phyloP scores from a whole-genome alignment of 2,888 invertebrate genomes.

The Camptogramma bilineatum region DNA sequence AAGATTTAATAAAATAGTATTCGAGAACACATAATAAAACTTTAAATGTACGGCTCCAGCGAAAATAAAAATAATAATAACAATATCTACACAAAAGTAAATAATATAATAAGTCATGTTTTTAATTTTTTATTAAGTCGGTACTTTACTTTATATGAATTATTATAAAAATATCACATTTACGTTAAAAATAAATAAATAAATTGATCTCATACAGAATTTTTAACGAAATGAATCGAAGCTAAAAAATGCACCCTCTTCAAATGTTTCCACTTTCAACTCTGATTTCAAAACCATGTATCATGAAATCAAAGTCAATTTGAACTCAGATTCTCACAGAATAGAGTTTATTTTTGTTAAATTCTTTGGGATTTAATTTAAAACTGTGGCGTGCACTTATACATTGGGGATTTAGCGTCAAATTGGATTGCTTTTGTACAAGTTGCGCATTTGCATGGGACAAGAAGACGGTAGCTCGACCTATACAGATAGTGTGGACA shows the following conservation, averaged over 20 bases:
- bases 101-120: too few species aligned
- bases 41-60: too few species aligned
- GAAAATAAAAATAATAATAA: too few species aligned
- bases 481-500: constrained; percentile 20
- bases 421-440: constrained; percentile 78
- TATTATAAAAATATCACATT: too few species aligned
- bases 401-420: constrained; percentile 71
- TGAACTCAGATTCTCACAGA: constrained; percentile 40
- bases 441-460: constrained; percentile 77
- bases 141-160: too few species aligned
- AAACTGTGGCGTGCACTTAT: constrained; percentile 69
- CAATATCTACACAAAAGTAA: too few species aligned
- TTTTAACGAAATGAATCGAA: too few species aligned
- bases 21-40: too few species aligned
- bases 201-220: too few species aligned
- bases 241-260: constrained; percentile 41
- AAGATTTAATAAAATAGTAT: too few species aligned
- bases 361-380: constrained; percentile 67
- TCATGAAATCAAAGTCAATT: constrained; percentile 37
- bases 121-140: too few species aligned
- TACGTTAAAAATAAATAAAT: too few species aligned
- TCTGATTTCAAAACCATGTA: constrained; percentile 31
- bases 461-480: constrained; percentile 51
- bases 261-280: constrained; percentile 19
- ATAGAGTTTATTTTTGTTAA: constrained; percentile 53